Conservation (phyloP, 2,888 invertebrate species). For the Megaustenia siamemsis region DNA sequence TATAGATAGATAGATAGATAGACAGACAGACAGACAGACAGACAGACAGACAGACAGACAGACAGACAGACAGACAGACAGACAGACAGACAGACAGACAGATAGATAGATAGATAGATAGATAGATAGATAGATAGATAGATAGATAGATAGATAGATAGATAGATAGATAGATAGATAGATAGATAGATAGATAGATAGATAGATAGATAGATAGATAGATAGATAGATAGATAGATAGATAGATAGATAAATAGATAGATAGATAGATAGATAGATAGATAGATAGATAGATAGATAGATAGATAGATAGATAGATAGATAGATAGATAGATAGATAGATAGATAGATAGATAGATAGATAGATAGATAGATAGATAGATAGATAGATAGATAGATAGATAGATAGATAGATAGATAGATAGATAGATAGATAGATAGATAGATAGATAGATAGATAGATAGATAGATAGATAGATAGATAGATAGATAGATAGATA, state of each 20-base stretch:
- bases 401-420: background rate
- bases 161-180: background rate
- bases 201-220: no score
- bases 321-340: background rate
- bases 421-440: background rate
- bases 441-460: background rate
- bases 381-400: background rate
- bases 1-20: background rate
- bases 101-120: background rate
- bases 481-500: no score
- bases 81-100: background rate
- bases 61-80: constrained; percentile 17
- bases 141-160: background rate
- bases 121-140: background rate
- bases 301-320: no score
- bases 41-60: constrained; percentile 1
- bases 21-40: background rate
- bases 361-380: background rate
- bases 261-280: background rate
- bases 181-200: background rate
- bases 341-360: background rate
- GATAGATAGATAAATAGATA: background rate
- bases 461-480: no score
- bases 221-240: no score
- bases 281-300: background rate